Evolutionary conservation across 1,140 invertebrate species (phyloP).

Genomic region (Pectinophora gossypiella): DNA sequence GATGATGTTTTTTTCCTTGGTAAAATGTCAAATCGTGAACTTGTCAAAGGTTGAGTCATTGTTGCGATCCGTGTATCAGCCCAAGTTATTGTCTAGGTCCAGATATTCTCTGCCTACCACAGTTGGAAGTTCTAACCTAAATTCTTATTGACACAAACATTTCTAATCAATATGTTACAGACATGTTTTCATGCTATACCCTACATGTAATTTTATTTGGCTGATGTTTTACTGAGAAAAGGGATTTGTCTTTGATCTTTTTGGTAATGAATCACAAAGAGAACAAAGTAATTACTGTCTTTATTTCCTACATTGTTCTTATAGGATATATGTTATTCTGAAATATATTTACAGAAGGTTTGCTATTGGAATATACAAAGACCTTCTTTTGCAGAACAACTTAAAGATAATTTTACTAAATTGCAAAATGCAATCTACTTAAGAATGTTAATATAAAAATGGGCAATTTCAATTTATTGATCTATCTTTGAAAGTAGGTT

Average conservation of each 20-base stretch:
- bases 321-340: no score
- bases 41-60: constrained; percentile 75
- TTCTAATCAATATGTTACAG: background rate
- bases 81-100: constrained; percentile 34
- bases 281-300: no score
- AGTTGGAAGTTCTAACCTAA: background rate
- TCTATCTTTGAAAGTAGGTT: no score
- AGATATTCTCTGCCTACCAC: constrained; percentile 28
- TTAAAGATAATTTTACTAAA: no score
- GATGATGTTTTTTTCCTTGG: constrained; percentile 60
- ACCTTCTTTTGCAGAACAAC: no score
- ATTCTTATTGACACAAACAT: background rate
- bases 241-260: background rate
- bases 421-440: no score
- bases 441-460: no score
- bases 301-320: no score
- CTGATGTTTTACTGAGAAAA: background rate
- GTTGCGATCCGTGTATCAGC: constrained; percentile 50
- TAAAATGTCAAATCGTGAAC: constrained; percentile 71
- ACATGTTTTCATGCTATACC: background rate
- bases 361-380: no score
- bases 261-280: background rate
- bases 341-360: no score
- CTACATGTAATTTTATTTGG: background rate
- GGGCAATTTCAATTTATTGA: no score